Evolutionary conservation across 2,113 vertebrate species (phyloP).

Genomic region (Megalops atlanticus): DNA sequence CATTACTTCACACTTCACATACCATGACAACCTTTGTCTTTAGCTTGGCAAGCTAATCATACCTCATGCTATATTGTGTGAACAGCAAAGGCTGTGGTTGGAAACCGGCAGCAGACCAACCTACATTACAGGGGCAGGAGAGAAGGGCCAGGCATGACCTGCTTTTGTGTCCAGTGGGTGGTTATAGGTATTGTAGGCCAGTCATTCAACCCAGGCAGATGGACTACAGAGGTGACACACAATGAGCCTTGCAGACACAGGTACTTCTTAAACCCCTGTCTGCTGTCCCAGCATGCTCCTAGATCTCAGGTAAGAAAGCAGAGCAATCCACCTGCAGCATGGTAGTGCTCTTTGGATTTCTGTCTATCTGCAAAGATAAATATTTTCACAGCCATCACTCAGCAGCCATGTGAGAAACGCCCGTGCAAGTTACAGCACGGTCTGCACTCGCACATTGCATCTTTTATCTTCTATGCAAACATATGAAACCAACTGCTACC

Average conservation of each 20-base stretch:
- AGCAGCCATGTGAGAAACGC: neutral
- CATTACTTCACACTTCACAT: too few relatives aligned
- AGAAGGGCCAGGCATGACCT: too few relatives aligned
- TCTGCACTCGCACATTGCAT: neutral
- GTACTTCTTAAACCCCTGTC: neutral
- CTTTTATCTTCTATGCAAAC: too few relatives aligned
- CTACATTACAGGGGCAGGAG: neutral
- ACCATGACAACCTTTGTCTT: too few relatives aligned
- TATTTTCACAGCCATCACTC: conserved; percentile 19
- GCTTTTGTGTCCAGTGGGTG: too few relatives aligned
- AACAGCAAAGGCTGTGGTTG: too few relatives aligned
- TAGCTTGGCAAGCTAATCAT: too few relatives aligned
- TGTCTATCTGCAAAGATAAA: neutral
- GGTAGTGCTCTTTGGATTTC: neutral
- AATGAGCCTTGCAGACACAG: neutral
- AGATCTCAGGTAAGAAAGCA: neutral
- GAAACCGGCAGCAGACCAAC: neutral
- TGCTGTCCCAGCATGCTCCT: neutral
- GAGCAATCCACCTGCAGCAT: neutral
- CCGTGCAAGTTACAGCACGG: neutral
- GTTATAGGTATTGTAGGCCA: too few relatives aligned
- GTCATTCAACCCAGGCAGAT: too few relatives aligned
- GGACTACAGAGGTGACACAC: too few relatives aligned
- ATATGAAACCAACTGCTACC: neutral
- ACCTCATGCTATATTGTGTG: too few relatives aligned